Percentiles rank a stretch among this genome's conserved stretches.
Evolutionary conservation across 2,888 invertebrate genomes (phyloP).

Genomic region (Oxystoma pomonae): DNA sequence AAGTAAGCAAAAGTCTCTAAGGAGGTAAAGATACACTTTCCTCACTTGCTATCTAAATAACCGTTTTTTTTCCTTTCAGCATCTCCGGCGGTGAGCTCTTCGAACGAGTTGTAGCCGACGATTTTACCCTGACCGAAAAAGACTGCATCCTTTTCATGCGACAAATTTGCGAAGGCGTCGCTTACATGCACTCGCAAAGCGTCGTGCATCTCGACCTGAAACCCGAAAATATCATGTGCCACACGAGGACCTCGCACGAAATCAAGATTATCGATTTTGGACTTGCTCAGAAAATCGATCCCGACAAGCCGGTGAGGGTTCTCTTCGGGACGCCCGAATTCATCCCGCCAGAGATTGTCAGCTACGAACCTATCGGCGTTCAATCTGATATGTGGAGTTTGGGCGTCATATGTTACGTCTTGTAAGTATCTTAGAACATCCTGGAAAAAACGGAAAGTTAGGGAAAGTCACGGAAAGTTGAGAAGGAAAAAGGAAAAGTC

Average conservation of each 20-base stretch:
- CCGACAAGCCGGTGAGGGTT: conserved; percentile 63
- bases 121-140: conserved; percentile 86
- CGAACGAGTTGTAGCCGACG: conserved; percentile 88
- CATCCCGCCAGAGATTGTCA: conserved; percentile 88
- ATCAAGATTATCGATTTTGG: conserved; percentile 96
- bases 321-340: conserved; percentile 92
- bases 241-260: conserved; percentile 75
- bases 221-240: conserved; percentile 94
- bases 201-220: conserved; percentile 90
- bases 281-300: conserved; percentile 69
- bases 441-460: too few species aligned
- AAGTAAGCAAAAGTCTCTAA: too few species aligned
- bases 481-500: too few species aligned
- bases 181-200: conserved; percentile 80
- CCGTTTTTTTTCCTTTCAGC: conserved; percentile 52
- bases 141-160: conserved; percentile 81
- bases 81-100: conserved; percentile 92
- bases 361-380: conserved; percentile 81
- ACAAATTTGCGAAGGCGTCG: conserved; percentile 88
- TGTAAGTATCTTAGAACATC: too few species aligned
- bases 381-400: conserved; percentile 95
- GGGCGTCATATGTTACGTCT: conserved; percentile 88
- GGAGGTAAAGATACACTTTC: too few species aligned
- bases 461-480: too few species aligned
- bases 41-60: too few species aligned